These are phyloP conservation scores for Geothlypis trichas DNA, from an alignment of 2,113 vertebrate genomes.

Conservation along the genomic window DNA sequence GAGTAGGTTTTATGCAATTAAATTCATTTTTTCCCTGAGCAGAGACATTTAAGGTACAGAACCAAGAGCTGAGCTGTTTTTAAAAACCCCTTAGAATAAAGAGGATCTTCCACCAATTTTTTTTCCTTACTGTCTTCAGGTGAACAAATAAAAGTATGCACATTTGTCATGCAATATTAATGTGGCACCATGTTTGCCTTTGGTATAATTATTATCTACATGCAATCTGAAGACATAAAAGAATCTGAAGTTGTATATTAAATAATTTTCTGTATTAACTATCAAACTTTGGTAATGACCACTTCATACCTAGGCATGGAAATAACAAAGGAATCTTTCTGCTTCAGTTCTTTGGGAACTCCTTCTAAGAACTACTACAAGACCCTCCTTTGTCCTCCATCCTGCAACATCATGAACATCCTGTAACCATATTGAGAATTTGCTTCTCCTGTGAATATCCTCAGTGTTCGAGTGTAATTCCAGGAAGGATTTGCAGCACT, in stretches of 20 bases:
- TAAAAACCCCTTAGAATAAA: neutral
- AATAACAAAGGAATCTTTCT: neutral
- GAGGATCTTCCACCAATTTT: neutral
- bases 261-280: neutral
- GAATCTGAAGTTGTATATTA: neutral
- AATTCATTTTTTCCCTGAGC: conserved; percentile 2
- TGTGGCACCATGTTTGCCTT: neutral
- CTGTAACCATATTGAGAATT: neutral
- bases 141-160: neutral
- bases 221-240: neutral
- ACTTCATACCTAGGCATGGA: neutral
- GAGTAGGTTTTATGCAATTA: conserved; percentile 7
- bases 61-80: neutral
- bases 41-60: neutral
- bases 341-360: neutral
- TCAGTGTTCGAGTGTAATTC: neutral
- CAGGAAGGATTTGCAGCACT: neutral
- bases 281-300: neutral
- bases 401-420: neutral
- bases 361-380: neutral
- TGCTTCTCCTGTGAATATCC: neutral
- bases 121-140: neutral
- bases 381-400: neutral
- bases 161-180: neutral
- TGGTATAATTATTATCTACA: neutral